Base-by-base conservation (phyloP, 2,888 invertebrate genomes). In the Temnothorax rugatulus region DNA sequence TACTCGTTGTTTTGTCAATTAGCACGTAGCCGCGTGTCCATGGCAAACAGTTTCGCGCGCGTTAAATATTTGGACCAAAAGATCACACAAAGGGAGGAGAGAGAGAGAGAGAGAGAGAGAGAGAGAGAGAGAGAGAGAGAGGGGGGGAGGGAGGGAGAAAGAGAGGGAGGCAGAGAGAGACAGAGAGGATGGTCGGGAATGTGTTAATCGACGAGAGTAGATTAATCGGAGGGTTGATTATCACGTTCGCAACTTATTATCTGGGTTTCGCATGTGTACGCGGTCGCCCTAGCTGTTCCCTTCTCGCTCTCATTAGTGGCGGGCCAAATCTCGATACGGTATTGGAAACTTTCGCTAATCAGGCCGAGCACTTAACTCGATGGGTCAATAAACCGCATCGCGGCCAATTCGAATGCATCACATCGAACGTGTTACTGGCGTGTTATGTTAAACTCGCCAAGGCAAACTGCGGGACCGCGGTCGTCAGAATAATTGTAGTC, bases 331-430 rank as follows among this genome's bases (percentile, higher is more conserved):
- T 86, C 86, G 89, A 87, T 84, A 82, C 89, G 86, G 84, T 90
- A 90, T 90, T 86, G 89, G 88, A 90, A 90, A 89, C 89, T 90
- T 90, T 87, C 89, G 85, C 84, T 90, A 90, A 90, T 90, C 90
- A 90, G 90, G 83, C 87, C 87, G 83, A 83, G 87, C 89, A 86
- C 87, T 89, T 89, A 88, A 89, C 89, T 83, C 76, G 86, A 52
- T 85, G 71, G 90, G 89, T 90, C 90, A 90, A 90, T 89, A 90
- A 87, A 90, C 89, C 82, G 68, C 82, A 76, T 68, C 71, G 52
- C 71, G 57, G 61, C 82, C 84, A 86, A 88, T 88, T 85, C 84
- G 64, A 77, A 83, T 82, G 89, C 84, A 85, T 84, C 84, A 82
- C 87, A 41, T 73, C 74, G 77, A 73, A 52, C 85, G 86, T 81